A percentile compares a stretch with the other conserved stretches of the same genome.
phyloP scores from a whole-genome alignment of 2,797 vertebrate species.

The Mycteria americana region DNA sequence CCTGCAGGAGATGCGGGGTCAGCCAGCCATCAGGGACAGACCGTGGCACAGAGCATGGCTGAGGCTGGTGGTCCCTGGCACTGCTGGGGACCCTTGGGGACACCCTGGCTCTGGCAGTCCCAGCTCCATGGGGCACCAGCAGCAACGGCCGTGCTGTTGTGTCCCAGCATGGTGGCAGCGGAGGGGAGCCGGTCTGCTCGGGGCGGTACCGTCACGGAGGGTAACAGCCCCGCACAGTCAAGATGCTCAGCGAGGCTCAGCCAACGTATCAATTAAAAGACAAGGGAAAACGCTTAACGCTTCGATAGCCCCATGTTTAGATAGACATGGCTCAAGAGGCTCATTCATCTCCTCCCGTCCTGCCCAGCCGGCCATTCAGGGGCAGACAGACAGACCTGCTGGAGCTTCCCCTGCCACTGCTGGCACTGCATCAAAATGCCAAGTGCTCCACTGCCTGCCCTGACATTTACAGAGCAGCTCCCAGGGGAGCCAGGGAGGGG shows the following conservation, averaged over 20 bases:
- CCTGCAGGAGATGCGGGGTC: constrained; percentile 30
- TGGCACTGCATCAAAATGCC: constrained; percentile 63
- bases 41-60: rapidly evolving
- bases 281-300: constrained; percentile 29
- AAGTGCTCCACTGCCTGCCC: constrained; percentile 57
- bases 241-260: constrained; percentile 16
- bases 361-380: constrained; percentile 26
- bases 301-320: constrained; percentile 32
- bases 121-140: neutral
- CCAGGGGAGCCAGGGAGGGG: constrained; percentile 34
- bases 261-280: constrained; percentile 77
- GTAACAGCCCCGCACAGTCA: rapidly evolving
- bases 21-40: neutral
- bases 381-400: constrained; percentile 46
- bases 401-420: constrained; percentile 39
- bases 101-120: neutral
- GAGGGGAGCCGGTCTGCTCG: neutral
- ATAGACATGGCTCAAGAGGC: constrained; percentile 47
- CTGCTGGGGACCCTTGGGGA: neutral
- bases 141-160: neutral
- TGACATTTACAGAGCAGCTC: constrained; percentile 69
- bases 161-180: rapidly evolving
- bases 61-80: neutral
- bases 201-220: rapidly evolving
- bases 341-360: constrained; percentile 57